These are phyloP conservation scores for Gymnopithys bicolor DNA, from an alignment of 2,797 vertebrate species.

Conservation along the genomic window DNA sequence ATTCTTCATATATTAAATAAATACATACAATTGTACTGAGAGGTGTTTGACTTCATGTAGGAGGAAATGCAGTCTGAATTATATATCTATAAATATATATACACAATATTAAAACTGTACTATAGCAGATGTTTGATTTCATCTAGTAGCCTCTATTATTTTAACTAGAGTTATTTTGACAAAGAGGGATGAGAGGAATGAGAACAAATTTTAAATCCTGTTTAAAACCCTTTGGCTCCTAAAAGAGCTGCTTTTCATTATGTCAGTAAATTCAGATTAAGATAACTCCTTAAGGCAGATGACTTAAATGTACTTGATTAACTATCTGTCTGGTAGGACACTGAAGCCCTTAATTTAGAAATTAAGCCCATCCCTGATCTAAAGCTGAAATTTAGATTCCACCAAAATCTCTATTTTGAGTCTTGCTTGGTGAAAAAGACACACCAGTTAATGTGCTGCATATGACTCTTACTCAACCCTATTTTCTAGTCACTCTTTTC, in stretches of 20 bases:
- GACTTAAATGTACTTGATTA: not conserved
- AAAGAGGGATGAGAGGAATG: not conserved
- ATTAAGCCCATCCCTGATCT: not conserved
- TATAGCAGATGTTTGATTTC: not conserved
- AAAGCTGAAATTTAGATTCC: not conserved
- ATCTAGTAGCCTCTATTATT: not conserved
- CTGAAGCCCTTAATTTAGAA: not conserved
- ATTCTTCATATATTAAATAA: not conserved
- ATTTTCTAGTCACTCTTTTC: not conserved
- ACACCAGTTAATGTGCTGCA: not conserved
- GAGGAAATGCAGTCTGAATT: not conserved
- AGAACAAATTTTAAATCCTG: not conserved
- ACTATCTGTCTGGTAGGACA: not conserved
- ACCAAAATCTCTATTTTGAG: not conserved
- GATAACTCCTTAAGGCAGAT: not conserved
- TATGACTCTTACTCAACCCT: not conserved
- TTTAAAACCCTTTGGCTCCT: not conserved
- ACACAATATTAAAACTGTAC: not conserved
- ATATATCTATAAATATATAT: not conserved
- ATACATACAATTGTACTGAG: not conserved
- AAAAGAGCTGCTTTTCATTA: not conserved
- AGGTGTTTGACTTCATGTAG: not conserved
- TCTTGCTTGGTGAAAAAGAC: not conserved
- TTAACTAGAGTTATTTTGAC: not conserved
- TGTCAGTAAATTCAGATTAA: not conserved